phyloP scores from a whole-genome alignment of 2,113 vertebrate species.

The Siniperca knerii region DNA sequence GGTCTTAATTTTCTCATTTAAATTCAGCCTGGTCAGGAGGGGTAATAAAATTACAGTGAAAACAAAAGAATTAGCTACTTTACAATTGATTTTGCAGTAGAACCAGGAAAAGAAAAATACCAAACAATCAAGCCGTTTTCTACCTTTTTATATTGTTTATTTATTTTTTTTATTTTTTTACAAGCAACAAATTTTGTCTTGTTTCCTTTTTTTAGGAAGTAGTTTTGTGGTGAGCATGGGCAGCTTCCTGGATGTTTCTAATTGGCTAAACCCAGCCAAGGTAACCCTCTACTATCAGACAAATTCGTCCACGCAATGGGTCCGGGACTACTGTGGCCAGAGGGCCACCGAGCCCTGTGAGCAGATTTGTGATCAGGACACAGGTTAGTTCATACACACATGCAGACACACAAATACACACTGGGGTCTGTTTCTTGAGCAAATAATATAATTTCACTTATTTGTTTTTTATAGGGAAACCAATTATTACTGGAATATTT shows the following conservation, averaged over 20 bases:
- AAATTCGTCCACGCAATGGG: conserved; percentile 95
- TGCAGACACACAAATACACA: not conserved
- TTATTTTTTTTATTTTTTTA: not conserved
- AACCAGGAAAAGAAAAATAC: conserved; percentile 9
- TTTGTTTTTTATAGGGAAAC: no score
- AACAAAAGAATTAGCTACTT: conserved; percentile 52
- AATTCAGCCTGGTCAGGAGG: conserved; percentile 64
- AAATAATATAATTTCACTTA: not conserved
- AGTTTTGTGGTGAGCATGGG: conserved; percentile 98
- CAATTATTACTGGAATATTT: not conserved
- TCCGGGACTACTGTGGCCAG: conserved; percentile 95
- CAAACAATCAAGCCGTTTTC: conserved; percentile 4
- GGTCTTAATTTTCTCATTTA: conserved; percentile 76
- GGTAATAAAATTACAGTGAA: conserved; percentile 71
- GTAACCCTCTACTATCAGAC: conserved; percentile 96
- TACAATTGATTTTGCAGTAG: conserved; percentile 49
- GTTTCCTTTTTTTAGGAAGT: conserved; percentile 86
- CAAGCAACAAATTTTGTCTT: conserved; percentile 35
- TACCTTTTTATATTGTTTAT: not conserved
- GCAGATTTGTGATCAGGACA: conserved; percentile 95
- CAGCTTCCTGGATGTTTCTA: conserved; percentile 96
- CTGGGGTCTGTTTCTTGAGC: not conserved
- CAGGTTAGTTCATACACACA: conserved; percentile 85
- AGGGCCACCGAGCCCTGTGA: conserved; percentile 96
- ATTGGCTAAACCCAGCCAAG: conserved; percentile 98